Base-by-base conservation (phyloP, 2,888 invertebrate genomes). In the Lottia scabra region DNA sequence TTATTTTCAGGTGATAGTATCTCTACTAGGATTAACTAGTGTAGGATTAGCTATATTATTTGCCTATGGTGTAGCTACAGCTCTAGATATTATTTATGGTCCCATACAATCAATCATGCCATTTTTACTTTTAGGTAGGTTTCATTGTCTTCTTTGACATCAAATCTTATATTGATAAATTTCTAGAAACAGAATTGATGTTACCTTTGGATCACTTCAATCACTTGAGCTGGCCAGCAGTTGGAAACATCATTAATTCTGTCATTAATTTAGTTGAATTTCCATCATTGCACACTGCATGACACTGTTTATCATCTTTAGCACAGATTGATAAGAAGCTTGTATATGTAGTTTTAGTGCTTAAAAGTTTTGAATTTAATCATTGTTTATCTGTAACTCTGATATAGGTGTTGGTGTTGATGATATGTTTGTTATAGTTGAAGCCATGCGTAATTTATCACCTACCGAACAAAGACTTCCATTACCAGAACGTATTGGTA, bases 51-150 rank as follows among this genome's bases (percentile, higher is more conserved):
- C 95, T 0, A 94, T 95, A 83, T 86, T 93, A 8, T 92, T 93
- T 66, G 92, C 94, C 0, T 92, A 94, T 75, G 94, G 95, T 67
- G 87, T 95, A 83, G 95, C 95, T 84, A 94, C 95, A 3, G 86
- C 93, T 8, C 86, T 94, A 75, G 93, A 93, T 10, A 91, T 95
- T 43, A 92, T 94, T 26, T 95, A 94, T 88, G 95, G 95, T 0
- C 95, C 95, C 0, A 93, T 96, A 6, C 95, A 95, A 88, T 93
- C 94, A 16, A 94, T 95, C 15, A 90, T 95, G 80, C 95, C 95
- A 10, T 95, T 96, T 89, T 91, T 96, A 70, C 87, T 96, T 19
- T 93, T 95, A 92, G 95, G 95, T 76, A 92, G 94, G 80, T 92
- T 8, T n/a, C 8, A 15, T 48, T 4, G 30, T 30, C 4, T 30